These are phyloP conservation scores for Chrysolina haemoptera DNA, from an alignment of 2,888 invertebrate species.

Conservation along the genomic window DNA sequence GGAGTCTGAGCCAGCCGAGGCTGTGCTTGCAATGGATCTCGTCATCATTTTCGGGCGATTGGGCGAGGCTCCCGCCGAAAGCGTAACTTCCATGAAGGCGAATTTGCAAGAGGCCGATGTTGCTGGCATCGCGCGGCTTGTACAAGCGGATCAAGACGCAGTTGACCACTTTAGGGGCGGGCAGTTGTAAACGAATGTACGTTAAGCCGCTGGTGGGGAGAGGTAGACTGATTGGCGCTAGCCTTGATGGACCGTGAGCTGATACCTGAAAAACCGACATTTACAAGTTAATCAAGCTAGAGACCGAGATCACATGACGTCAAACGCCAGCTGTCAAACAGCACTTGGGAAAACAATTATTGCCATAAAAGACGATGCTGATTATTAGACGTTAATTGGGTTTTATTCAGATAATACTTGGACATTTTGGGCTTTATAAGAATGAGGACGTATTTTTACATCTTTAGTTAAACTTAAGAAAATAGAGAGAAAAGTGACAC, in stretches of 20 bases:
- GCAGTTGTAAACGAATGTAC: constrained; percentile 86
- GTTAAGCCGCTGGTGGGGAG: constrained; percentile 90
- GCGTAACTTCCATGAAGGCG: constrained; percentile 88
- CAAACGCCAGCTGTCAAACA: too few relatives aligned
- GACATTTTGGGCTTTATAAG: too few relatives aligned
- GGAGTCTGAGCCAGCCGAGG: constrained; percentile 84
- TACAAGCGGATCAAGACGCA: constrained; percentile 82
- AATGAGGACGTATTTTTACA: too few relatives aligned
- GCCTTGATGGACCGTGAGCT: constrained; percentile 82
- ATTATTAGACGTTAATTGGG: too few relatives aligned
- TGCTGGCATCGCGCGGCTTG: constrained; percentile 91
- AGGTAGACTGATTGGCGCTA: constrained; percentile 89
- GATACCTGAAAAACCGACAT: constrained; percentile 69
- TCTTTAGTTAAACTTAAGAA: too few relatives aligned
- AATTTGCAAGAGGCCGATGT: constrained; percentile 91
- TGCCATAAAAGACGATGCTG: too few relatives aligned
- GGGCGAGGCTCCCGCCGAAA: constrained; percentile 75
- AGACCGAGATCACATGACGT: too few relatives aligned
- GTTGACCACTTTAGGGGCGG: constrained; percentile 88
- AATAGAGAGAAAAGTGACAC: too few relatives aligned
- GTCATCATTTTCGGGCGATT: constrained; percentile 70
- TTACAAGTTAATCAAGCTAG: background rate
- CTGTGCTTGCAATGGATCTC: constrained; percentile 71
- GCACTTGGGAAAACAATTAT: too few relatives aligned
- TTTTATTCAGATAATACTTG: too few relatives aligned